Base-by-base conservation (phyloP, 2,113 vertebrate species). In the Hoplias malabaricus region DNA sequence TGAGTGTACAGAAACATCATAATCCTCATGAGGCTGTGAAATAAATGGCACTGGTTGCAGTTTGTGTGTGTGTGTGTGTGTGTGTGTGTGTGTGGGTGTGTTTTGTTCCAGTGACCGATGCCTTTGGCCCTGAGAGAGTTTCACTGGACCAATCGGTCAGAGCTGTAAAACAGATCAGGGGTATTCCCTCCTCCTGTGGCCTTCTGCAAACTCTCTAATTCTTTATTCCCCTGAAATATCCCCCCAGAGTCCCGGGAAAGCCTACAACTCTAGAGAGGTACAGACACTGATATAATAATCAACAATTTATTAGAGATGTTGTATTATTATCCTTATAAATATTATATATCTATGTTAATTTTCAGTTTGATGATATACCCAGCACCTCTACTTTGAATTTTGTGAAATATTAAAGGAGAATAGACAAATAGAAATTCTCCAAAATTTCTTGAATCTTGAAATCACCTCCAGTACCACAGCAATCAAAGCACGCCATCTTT, bases 11-110 rank as follows among this genome's bases (percentile, higher is more conserved):
- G 2, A 12, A 11, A 69, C 65, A 69, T 69, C 65, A 54, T 59
- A 33, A 69, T 77, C 53, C 75, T 69, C 40, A 25, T 19, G 75
- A 16, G 53, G 75, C 65, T 46, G 56, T 12, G 61, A 23, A 14
- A 69, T 43, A 25, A 27, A 57, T 68, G 34, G 34, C 11, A 12
- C 23, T 5, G 16, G 62, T 21, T 21, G 34, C 33, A 56, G 34
- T 16, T n/a, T n/a, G n/a, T n/a, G n/a, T n/a, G 27, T 16, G 59
- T 19, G 16, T 16, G 27, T 16, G 59, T 19, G 16, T 16, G 27
- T 16, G 59, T 19, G 16, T 16, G 27, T 16, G 59, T 19, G 16
- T 16, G n/a, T n/a, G n/a, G n/a, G 27, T 16, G 59, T 19, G 16
- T 16, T 63, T 21, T n/a, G 50, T 77, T 14, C 29, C 14, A 8